Evolutionary conservation across 2,113 vertebrate species (phyloP).

Genomic region (Caranx ignobilis): DNA sequence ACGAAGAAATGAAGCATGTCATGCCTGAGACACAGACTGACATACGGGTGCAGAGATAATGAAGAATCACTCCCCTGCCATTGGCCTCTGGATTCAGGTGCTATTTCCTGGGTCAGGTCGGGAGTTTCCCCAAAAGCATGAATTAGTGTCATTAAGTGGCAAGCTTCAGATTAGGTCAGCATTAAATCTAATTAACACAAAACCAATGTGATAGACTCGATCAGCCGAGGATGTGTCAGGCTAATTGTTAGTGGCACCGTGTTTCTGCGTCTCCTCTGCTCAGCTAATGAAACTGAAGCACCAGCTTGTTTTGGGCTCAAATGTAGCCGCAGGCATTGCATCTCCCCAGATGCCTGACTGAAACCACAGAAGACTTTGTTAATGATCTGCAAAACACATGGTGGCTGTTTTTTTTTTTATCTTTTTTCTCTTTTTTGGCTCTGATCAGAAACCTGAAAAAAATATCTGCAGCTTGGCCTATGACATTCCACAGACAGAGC

Average conservation of each 20-base stretch:
- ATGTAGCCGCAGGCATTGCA: slow-evolving; percentile 11
- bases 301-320: slow-evolving; percentile 43
- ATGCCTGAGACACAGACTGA: not conserved
- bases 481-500: not conserved
- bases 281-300: slow-evolving; percentile 45
- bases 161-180: slow-evolving; percentile 55
- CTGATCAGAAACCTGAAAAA: slow-evolving; percentile 19
- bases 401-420: not conserved
- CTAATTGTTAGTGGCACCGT: slow-evolving; percentile 61
- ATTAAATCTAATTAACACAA: slow-evolving; percentile 57
- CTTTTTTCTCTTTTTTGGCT: not conserved
- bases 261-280: slow-evolving; percentile 39
- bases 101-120: slow-evolving; percentile 43
- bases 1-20: not conserved
- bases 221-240: slow-evolving; percentile 30
- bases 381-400: slow-evolving; percentile 42
- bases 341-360: slow-evolving; percentile 8
- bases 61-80: slow-evolving; percentile 21
- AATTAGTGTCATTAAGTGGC: slow-evolving; percentile 57
- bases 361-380: slow-evolving; percentile 42
- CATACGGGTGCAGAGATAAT: not conserved
- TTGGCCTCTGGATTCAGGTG: slow-evolving; percentile 42
- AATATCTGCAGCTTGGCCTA: not conserved
- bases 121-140: slow-evolving; percentile 47
- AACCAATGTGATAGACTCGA: slow-evolving; percentile 56